Conservation (phyloP, 1,140 invertebrate genomes). For the Halictus rubicundus region DNA sequence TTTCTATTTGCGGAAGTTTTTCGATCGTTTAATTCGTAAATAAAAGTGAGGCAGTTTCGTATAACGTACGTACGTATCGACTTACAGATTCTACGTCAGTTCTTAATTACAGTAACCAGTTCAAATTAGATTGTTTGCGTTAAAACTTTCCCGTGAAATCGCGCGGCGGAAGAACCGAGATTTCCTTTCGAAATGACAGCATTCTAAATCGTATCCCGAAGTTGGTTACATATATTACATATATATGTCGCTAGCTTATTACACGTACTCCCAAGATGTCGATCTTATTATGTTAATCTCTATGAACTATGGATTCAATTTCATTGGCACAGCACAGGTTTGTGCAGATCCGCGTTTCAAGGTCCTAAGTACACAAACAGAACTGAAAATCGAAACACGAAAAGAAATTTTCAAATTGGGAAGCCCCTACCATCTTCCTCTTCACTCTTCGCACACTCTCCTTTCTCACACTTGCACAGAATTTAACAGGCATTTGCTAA, state of each 20-base stretch:
- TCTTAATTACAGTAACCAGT: not conserved
- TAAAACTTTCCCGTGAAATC: not conserved
- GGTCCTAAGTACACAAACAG: not conserved
- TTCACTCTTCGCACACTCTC: not conserved
- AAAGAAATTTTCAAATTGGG: not conserved
- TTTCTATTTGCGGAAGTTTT: not conserved
- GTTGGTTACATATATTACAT: slow-evolving; percentile 17
- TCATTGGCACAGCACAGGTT: slow-evolving; percentile 54
- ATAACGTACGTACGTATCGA: slow-evolving; percentile 17
- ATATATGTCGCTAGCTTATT: slow-evolving; percentile 25
- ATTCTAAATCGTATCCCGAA: not conserved
- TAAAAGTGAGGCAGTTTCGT: slow-evolving; percentile 8
- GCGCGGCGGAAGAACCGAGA: not conserved
- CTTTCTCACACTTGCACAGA: not conserved
- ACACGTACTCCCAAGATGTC: slow-evolving; percentile 48
- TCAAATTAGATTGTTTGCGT: not conserved
- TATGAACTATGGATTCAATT: slow-evolving; percentile 13
- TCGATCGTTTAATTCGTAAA: slow-evolving; percentile 36
- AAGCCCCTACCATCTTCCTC: slow-evolving; percentile 30
- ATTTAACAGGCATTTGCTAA: slow-evolving; percentile 10
- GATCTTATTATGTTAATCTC: not conserved
- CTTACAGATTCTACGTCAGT: slow-evolving; percentile 8
- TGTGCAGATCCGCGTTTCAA: slow-evolving; percentile 24
- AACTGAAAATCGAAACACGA: not conserved
- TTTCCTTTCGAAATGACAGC: not conserved